phyloP scores from a whole-genome alignment of 2,113 vertebrate genomes.

The Oncorhynchus kisutch region DNA sequence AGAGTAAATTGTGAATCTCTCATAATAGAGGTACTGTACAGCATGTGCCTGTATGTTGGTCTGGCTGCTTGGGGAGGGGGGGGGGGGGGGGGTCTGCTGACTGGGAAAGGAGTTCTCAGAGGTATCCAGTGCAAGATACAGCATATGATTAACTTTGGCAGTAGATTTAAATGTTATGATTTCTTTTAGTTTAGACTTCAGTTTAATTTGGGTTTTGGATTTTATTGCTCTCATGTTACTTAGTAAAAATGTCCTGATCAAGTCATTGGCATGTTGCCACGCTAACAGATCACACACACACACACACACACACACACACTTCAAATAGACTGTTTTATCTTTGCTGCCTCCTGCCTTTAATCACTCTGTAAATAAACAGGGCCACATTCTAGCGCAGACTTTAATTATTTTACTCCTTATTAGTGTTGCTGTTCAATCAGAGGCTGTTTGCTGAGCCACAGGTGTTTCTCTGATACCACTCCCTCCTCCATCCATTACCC shows the following conservation, averaged over 20 bases:
- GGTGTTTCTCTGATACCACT: constrained; percentile 44
- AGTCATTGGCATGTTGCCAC: not conserved
- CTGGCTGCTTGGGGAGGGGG: too few species aligned
- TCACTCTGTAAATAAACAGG: constrained; percentile 22
- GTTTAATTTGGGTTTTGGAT: not conserved
- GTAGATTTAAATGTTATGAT: not conserved
- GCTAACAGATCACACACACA: constrained; percentile 2
- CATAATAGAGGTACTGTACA: not conserved
- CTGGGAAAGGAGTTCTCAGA: too few species aligned
- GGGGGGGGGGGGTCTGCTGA: too few species aligned
- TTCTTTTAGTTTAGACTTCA: not conserved
- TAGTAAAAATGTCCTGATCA: not conserved
- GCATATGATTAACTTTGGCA: not conserved
- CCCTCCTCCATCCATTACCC: constrained; percentile 8
- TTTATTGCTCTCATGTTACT: not conserved
- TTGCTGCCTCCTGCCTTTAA: constrained; percentile 19
- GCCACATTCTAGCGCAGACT: constrained; percentile 34
- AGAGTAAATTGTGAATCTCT: not conserved
- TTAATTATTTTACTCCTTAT: constrained; percentile 40
- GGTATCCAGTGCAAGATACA: not conserved
- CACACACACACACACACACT: not conserved
- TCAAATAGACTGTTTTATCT: too few species aligned
- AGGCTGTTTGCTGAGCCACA: constrained; percentile 43
- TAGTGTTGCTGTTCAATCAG: constrained; percentile 19
- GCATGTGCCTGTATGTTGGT: not conserved